phyloP scores from a whole-genome alignment of 2,797 vertebrate species.

The Enteromius unitaeniatus region DNA sequence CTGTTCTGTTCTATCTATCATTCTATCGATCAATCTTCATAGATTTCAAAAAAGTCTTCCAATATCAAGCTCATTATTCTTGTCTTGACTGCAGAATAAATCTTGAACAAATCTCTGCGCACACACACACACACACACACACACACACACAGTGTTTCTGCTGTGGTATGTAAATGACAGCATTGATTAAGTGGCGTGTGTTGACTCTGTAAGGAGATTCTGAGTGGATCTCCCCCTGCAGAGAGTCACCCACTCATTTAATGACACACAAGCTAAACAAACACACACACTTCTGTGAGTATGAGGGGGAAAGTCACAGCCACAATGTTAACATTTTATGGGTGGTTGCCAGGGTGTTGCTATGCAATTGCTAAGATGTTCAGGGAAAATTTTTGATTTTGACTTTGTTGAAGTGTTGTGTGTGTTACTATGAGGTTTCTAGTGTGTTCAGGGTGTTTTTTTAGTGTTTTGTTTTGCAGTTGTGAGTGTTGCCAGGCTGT shows the following conservation, averaged over 20 bases:
- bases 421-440: no score
- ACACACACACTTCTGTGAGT: neutral
- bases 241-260: constrained; percentile 26
- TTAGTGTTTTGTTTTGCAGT: neutral
- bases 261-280: constrained; percentile 24
- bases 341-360: neutral
- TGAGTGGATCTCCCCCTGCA: constrained; percentile 17
- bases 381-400: neutral
- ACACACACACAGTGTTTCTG: neutral
- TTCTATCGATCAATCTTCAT: neutral
- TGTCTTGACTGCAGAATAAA: constrained; percentile 1
- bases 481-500: neutral
- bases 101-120: neutral
- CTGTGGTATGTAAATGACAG: constrained; percentile 29
- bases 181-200: constrained; percentile 21
- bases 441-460: no score
- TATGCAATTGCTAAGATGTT: neutral
- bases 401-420: neutral
- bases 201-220: constrained; percentile 20
- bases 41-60: neutral
- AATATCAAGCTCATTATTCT: neutral
- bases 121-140: neutral
- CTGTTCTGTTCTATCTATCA: neutral
- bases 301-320: neutral
- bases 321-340: neutral